Evolutionary conservation across 2,888 invertebrate genomes (phyloP).

Genomic region (Erebia aethiops): DNA sequence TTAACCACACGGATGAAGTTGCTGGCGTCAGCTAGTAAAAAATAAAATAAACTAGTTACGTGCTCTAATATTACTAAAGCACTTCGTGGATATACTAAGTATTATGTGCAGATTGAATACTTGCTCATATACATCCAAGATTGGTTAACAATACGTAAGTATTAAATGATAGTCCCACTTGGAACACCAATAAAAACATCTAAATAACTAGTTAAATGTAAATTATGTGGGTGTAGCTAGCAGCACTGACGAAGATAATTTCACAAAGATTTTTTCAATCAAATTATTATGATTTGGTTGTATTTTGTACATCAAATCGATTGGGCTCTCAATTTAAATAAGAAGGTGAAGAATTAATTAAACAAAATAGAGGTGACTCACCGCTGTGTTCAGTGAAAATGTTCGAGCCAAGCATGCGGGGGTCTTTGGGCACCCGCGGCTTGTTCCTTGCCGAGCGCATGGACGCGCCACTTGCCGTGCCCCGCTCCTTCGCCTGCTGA

Average conservation of each 20-base stretch:
- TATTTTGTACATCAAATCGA: not conserved
- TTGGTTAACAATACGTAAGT: not conserved
- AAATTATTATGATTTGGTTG: not conserved
- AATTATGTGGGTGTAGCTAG: not conserved
- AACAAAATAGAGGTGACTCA: slow-evolving; percentile 76
- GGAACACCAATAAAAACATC: not conserved
- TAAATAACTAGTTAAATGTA: too few species aligned
- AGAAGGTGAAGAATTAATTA: slow-evolving; percentile 8
- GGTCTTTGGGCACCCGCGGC: slow-evolving; percentile 90
- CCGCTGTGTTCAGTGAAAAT: slow-evolving; percentile 98
- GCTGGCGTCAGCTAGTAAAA: too few species aligned
- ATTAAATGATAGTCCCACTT: not conserved
- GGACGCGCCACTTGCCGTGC: slow-evolving; percentile 88
- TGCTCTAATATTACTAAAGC: not conserved
- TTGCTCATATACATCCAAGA: not conserved
- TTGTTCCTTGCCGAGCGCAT: slow-evolving; percentile 89
- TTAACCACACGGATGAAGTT: too few species aligned
- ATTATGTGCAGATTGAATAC: not conserved
- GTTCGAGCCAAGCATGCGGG: slow-evolving; percentile 92
- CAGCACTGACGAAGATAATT: not conserved
- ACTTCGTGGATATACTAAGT: not conserved
- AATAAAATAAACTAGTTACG: not conserved
- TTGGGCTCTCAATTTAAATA: not conserved
- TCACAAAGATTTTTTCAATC: too few species aligned
- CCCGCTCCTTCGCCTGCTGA: slow-evolving; percentile 96